Evolutionary conservation across 2,797 vertebrate genomes (phyloP), one percentile per base, ranked within the genome.

Genomic region (Protonibea diacanthus): DNA sequence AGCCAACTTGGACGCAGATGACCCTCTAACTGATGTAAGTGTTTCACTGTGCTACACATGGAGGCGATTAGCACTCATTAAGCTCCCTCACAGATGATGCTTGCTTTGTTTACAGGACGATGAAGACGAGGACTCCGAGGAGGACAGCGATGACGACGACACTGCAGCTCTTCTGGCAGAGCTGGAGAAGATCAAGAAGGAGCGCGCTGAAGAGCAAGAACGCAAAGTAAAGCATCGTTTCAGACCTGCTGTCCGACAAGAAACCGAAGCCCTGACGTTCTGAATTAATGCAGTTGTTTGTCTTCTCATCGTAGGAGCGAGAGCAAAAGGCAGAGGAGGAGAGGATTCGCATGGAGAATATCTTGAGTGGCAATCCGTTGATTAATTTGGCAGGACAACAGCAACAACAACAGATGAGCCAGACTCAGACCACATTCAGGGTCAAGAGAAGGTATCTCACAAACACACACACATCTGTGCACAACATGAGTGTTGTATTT

Each of bases 311-410:
- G 74, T 84, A 99, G 98, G 98, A 99, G 49, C 96, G 96, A 84
- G 98, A 99, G 88, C 97, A 99, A 87, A 99, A 99, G 84, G 97
- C 98, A 0, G 98, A 99, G 88, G 98, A 99, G 86, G 98, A 99
- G 90, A 94, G 98, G 70, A 99, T 99, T 90, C 95, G 98, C 14
- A 99, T 99, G 97, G 98, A 99, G 89, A 99, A 99, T 73, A 99
- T 99, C 77, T 90, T 99, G 83, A 99, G 98, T 53, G 98, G 98
- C 20, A 99, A 99, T 89, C 98, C 98, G 0, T 89, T 99, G 80
- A 96, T 99, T 82, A 97, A 98, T 83, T 96, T 99, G 69, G 97
- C 97, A 0, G 96, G 97, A 23, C 97, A 98, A 55, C 96, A 88
- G 49, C 97, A 97, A 42, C 96, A 85, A 6, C 91, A 91, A 58